Base-by-base conservation (phyloP, 2,888 invertebrate genomes). In the Epirrhoe alternata region DNA sequence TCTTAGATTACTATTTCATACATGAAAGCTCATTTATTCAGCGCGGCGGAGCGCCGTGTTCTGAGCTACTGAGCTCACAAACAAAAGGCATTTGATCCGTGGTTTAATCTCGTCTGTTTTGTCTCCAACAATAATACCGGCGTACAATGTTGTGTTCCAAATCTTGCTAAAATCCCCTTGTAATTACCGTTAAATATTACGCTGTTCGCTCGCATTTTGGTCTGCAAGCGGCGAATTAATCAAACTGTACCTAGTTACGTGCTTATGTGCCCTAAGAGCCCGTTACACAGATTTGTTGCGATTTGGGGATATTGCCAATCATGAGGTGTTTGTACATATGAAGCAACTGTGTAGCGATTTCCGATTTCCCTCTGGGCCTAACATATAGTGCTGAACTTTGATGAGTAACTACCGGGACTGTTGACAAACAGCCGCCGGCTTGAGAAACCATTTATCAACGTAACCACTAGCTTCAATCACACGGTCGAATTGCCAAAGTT, bases 1-100 rank as follows among this genome's bases (percentile, higher is more conserved):
- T 54, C 67, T 67, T 63, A 68, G 59, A 68, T 59, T 56, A 59
- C 54, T 71, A 52, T 72, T 63, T 72, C 71, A 72, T 61, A 72
- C 77, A 77, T 78, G 77, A 80, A 75, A 77, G 57, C 74, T 76
- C 75, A 78, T 78, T 77, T 76, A 78, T 77, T 72, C 60, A 68
- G 47, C 70, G 74, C 74, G 66, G 70, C 72, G 71, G 80, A 79
- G 79, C 75, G 77, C 76, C 78, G 80, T 82, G 80, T 82, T 80
- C 77, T 76, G 70, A 64, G 63, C 64, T 61, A 50, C 58, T n/a
- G 55, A 53, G 63, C 61, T 61, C 69, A 17, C 66, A 60, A 71
- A 74, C 72, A 74, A 72, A 64, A 67, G 72, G 62, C 64, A 55
- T 71, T 67, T 71, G 72, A 72, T 67, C 68, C 70, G 67, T 68